Evolutionary conservation across 2,888 invertebrate species (phyloP).

Genomic region (Cerastis rubricosa): DNA sequence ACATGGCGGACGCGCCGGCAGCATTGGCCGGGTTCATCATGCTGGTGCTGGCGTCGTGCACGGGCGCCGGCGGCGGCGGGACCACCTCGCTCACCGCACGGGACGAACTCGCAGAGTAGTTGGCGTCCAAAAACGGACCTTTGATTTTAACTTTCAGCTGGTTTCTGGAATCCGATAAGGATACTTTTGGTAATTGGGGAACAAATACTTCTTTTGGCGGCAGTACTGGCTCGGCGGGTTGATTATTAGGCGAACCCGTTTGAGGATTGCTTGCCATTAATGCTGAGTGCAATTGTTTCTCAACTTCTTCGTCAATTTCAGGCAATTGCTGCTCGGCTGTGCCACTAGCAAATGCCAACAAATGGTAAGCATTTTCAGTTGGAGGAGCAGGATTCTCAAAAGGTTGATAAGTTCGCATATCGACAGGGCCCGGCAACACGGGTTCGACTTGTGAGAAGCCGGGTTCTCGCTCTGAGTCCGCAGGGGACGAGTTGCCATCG

Average conservation of each 20-base stretch:
- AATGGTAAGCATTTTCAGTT: slow-evolving; percentile 91
- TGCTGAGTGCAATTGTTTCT: slow-evolving; percentile 93
- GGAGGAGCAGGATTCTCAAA: slow-evolving; percentile 91
- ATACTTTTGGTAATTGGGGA: slow-evolving; percentile 92
- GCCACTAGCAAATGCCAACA: slow-evolving; percentile 93
- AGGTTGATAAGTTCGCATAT: slow-evolving; percentile 96
- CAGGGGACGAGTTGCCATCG: slow-evolving; percentile 72
- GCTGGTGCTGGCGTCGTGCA: slow-evolving; percentile 80
- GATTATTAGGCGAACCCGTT: slow-evolving; percentile 73
- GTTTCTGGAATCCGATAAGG: slow-evolving; percentile 95
- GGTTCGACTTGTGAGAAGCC: slow-evolving; percentile 92
- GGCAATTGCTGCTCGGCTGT: slow-evolving; percentile 93
- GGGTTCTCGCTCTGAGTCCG: slow-evolving; percentile 71
- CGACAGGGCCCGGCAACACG: slow-evolving; percentile 96
- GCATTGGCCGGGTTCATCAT: slow-evolving; percentile 83
- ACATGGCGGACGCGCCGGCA: slow-evolving; percentile 84
- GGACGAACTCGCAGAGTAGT: slow-evolving; percentile 92
- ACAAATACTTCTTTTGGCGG: slow-evolving; percentile 75
- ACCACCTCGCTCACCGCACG: slow-evolving; percentile 86
- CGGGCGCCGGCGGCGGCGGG: slow-evolving; percentile 84
- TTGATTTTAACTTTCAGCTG: slow-evolving; percentile 97
- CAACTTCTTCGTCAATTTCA: slow-evolving; percentile 95
- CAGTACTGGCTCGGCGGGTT: slow-evolving; percentile 68
- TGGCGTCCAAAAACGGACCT: slow-evolving; percentile 95
- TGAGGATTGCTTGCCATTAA: slow-evolving; percentile 91